Evolutionary conservation across 2,113 vertebrate species (phyloP).

Genomic region (Paradoxurus hermaphroditus): DNA sequence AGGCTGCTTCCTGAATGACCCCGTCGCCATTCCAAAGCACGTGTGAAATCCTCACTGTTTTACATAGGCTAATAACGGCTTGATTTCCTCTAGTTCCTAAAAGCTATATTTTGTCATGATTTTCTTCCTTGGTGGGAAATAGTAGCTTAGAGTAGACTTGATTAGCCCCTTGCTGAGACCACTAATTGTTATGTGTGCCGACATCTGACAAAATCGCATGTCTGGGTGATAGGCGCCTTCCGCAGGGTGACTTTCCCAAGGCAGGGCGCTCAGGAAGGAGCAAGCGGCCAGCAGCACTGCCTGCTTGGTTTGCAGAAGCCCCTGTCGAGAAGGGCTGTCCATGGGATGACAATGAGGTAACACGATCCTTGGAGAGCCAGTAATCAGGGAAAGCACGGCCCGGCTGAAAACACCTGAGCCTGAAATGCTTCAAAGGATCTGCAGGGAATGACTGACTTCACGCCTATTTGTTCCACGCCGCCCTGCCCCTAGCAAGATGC

Average conservation of each 20-base stretch:
- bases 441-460: not conserved
- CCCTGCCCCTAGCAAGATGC: not conserved
- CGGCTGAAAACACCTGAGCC: not conserved
- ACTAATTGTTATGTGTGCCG: not conserved
- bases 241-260: not conserved
- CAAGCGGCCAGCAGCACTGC: not conserved
- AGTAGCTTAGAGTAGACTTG: not conserved
- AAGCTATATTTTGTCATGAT: not conserved
- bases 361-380: not conserved
- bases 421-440: not conserved
- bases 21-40: not conserved
- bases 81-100: not conserved
- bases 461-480: not conserved
- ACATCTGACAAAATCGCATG: not conserved
- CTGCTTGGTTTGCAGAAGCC: not conserved
- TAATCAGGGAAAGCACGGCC: not conserved
- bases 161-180: not conserved
- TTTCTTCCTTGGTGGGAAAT: slow-evolving; percentile 4
- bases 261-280: not conserved
- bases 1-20: slow-evolving; percentile 2
- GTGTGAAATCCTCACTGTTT: not conserved
- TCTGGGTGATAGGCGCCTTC: not conserved
- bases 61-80: not conserved
- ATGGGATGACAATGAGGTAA: not conserved
- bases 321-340: not conserved